Evolutionary conservation across 2,888 invertebrate species (phyloP), one percentile per base, ranked within the genome.

Genomic region (Petrolisthes cinctipes): DNA sequence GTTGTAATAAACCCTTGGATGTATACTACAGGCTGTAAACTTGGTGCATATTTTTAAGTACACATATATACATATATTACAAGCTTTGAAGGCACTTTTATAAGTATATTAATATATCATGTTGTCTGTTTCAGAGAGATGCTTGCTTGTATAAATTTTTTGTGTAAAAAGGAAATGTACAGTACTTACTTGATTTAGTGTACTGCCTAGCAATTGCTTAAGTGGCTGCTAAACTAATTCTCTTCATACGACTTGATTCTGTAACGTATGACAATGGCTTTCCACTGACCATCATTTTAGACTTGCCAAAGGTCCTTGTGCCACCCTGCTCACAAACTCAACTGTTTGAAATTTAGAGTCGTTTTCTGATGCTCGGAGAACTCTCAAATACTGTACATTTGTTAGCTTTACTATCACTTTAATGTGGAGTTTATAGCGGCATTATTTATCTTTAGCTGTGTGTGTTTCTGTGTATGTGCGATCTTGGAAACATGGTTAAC

Each of bases 11-110:
- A 11, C 20, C 71, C 71, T 11, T 71, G 71, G n/a, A 71, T 71
- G 20, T 71, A 71, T n/a, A 71, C 71, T 71, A 71, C 71, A 11
- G 71, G 71, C 71, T 71, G 71, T 71, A 71, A 71, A n/a, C 20
- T n/a, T n/a, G 71, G 71, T 71, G 71, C 71, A 71, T 71, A 71
- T 6, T n/a, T 71, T 71, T 71, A 71, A n/a, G 20, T 6, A 71
- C n/a, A 20, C 14, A 71, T 71, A 71, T 71, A 20, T 71, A 71
- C 20, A 71, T 37, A 37, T 37, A n/a, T 71, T 71, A 71, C 6
- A 71, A n/a, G 71, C 71, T 71, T 71, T 71, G 71, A 71, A 71
- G 20, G 71, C 11, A n/a, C 71, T 71, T 71, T 71, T 71, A 71
- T 71, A n/a, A 17, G 4, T 71, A 71, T 71, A 11, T 11, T 61